A percentile compares a stretch with the other conserved stretches of the same genome.
phyloP scores from a whole-genome alignment of 2,888 invertebrate species.

The Dicyrtoma fusca region DNA sequence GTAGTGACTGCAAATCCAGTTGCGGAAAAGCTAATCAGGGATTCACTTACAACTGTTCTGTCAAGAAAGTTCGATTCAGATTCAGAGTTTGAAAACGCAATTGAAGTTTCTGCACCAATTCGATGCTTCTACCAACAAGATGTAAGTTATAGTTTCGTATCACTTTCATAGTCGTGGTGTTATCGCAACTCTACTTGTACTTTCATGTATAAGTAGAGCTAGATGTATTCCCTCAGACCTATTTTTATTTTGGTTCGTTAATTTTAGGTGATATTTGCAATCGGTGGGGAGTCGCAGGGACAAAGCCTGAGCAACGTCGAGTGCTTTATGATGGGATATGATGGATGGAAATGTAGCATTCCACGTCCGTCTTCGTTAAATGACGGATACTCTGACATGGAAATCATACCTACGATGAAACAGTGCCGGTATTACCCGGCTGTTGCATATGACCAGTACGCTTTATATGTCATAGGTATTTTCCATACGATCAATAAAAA shows the following conservation, averaged over 20 bases:
- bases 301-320: constrained; percentile 58
- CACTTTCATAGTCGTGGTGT: background rate
- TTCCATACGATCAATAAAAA: background rate
- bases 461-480: constrained; percentile 58
- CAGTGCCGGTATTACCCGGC: constrained; percentile 58
- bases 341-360: constrained; percentile 58
- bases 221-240: background rate
- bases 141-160: constrained; percentile 38
- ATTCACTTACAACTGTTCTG: constrained; percentile 49
- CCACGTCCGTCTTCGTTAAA: constrained; percentile 54
- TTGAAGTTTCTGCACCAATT: constrained; percentile 11
- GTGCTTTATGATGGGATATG: constrained; percentile 58
- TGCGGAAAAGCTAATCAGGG: constrained; percentile 49
- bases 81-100: constrained; percentile 37
- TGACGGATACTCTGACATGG: constrained; percentile 51
- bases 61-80: constrained; percentile 54
- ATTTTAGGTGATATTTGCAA: constrained; percentile 57
- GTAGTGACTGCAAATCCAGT: constrained; percentile 43
- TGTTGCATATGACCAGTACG: constrained; percentile 57
- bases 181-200: no score
- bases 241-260: background rate
- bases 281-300: constrained; percentile 59
- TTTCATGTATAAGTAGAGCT: no score
- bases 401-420: constrained; percentile 58
- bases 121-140: constrained; percentile 54